Evolutionary conservation across 1,140 invertebrate species (phyloP).

Genomic region (Acromyrmex charruanus): DNA sequence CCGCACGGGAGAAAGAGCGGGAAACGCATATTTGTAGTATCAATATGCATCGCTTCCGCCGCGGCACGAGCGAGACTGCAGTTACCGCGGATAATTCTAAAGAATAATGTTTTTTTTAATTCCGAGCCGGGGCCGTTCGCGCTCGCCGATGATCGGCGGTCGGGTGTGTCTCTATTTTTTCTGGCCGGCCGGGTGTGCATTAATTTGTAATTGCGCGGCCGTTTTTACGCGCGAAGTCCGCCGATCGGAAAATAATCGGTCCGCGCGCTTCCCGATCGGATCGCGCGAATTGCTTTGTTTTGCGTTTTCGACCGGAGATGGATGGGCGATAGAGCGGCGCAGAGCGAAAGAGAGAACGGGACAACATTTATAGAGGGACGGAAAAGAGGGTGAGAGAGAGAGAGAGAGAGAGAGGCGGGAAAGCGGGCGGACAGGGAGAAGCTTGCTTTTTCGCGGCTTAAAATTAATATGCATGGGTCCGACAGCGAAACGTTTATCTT

Average conservation of each 20-base stretch:
- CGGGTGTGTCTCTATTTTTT: conserved; percentile 74
- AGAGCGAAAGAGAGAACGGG: conserved; percentile 20
- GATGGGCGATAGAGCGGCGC: conserved; percentile 44
- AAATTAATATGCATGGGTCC: conserved; percentile 86
- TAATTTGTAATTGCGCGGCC: conserved; percentile 81
- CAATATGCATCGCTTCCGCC: conserved; percentile 59
- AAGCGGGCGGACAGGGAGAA: conserved; percentile 45
- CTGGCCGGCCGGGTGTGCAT: conserved; percentile 74
- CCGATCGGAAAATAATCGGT: conserved; percentile 85
- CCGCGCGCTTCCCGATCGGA: conserved; percentile 69
- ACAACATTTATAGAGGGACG: conserved; percentile 38
- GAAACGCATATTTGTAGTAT: conserved; percentile 60
- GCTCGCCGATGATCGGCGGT: conserved; percentile 66
- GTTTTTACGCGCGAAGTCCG: conserved; percentile 82
- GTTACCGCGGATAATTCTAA: conserved; percentile 71
- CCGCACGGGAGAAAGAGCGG: conserved; percentile 19
- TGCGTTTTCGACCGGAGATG: conserved; percentile 71
- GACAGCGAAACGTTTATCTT: conserved; percentile 85
- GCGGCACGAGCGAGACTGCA: conserved; percentile 38
- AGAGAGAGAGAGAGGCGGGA: background rate
- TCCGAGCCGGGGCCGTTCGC: conserved; percentile 65
- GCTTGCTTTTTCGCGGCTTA: conserved; percentile 84
- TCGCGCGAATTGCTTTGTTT: conserved; percentile 73
- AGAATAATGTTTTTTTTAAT: conserved; percentile 78
- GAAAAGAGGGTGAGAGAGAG: background rate